These are phyloP conservation scores for Sebastes matsubarae DNA, from an alignment of 2,797 vertebrate species.

Conservation along the genomic window DNA sequence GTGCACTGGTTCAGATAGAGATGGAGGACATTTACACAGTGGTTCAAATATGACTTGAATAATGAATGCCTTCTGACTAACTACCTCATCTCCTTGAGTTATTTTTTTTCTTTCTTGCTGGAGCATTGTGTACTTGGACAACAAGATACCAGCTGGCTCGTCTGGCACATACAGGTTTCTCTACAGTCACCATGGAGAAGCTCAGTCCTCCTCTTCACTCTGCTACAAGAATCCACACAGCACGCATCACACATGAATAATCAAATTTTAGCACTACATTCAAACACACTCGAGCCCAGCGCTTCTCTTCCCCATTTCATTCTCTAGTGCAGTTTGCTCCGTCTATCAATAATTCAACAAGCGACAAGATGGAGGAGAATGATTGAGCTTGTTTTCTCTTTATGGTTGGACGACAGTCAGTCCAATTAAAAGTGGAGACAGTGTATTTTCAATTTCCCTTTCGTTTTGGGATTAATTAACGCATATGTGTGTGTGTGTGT, in stretches of 20 bases:
- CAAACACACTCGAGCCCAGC: conserved; percentile 49
- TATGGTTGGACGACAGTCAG: conserved; percentile 75
- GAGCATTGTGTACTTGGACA: conserved; percentile 65
- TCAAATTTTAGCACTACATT: conserved; percentile 63
- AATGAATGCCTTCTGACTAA: conserved; percentile 23
- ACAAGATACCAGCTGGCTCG: conserved; percentile 69
- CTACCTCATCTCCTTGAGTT: conserved; percentile 20
- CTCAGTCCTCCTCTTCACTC: conserved; percentile 55
- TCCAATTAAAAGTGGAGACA: conserved; percentile 80
- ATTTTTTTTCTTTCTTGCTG: conserved; percentile 20
- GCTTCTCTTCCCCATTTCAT: conserved; percentile 42
- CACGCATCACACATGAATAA: conserved; percentile 68
- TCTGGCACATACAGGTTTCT: conserved; percentile 67
- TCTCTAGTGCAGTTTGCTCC: conserved; percentile 48
- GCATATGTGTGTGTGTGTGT: conserved; percentile 9
- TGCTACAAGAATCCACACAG: conserved; percentile 57
- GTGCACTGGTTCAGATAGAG: not conserved
- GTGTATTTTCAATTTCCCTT: conserved; percentile 50
- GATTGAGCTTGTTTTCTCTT: conserved; percentile 72
- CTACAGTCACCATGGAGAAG: conserved; percentile 63
- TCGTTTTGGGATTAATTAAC: conserved; percentile 77
- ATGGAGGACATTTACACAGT: not conserved
- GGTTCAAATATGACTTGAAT: conserved; percentile 26
- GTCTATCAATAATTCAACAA: conserved; percentile 73
- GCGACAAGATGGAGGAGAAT: conserved; percentile 72